Base-by-base conservation (phyloP, 2,113 vertebrate species). In the Progne subis region DNA sequence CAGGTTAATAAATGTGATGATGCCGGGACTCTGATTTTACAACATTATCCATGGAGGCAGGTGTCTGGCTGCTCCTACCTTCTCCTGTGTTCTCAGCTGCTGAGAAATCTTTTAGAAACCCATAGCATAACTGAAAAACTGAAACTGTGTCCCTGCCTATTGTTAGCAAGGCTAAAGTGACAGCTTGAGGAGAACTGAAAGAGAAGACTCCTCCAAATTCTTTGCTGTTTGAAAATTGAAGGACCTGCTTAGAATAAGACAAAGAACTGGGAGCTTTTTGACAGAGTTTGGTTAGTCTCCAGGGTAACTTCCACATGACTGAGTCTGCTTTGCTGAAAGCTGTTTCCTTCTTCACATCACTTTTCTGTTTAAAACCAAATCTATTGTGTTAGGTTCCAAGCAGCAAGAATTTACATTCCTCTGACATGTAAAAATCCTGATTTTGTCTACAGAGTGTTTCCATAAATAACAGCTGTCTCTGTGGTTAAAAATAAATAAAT, bases 161-260 rank as follows among this genome's bases (percentile, higher is more conserved):
- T 93, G 79, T 47, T 59, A 93, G 67, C 39, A 67, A 46, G 31
- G 55, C 39, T 65, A 18, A 79, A 92, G 82, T 41, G 47, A 93
- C 55, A 83, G 56, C 77, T 86, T 92, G 88, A 96, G 47, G 67
- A 88, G 75, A 94, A 92, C 46, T 83, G 56, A 39, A 93, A 81
- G 90, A 83, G 88, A 92, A 94, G 71, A 95, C 34, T 94, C 59
- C 47, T 94, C 96, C 88, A 94, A 31, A 83, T 92, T 92, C 90
- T 95, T 95, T 88, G 86, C 64, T 77, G 16, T 60, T 69, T 65
- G 50, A 77, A 83, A 93, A 88, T 34, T 81, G 88, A 93, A 93
- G 86, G 80, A 94, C 90, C 82, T 81, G 88, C 79, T 90, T 61
- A 32, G 71, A 69, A 25, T 57, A 70, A 34, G 24, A 68, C 46